phyloP scores from a whole-genome alignment of 2,888 invertebrate genomes.

The Mythimna pallens region DNA sequence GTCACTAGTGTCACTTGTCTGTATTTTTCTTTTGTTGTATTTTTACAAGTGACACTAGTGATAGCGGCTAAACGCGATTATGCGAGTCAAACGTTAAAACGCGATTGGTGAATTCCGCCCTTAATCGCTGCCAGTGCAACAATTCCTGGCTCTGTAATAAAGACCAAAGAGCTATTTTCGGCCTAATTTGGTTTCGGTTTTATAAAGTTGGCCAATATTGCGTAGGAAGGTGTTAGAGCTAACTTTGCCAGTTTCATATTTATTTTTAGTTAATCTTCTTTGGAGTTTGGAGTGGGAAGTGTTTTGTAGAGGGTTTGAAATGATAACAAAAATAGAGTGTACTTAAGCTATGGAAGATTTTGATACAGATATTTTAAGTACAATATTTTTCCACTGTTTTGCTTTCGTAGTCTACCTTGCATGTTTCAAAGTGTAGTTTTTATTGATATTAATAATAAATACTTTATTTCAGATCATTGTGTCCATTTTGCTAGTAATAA shows the following conservation, averaged over 20 bases:
- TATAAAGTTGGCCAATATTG: constrained; percentile 10
- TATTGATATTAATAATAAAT: too few species aligned
- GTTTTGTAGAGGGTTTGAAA: not conserved
- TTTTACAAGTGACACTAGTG: too few species aligned
- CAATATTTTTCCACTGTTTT: not conserved
- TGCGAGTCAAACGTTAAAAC: too few species aligned
- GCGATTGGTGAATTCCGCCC: too few species aligned
- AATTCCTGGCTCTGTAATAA: not conserved
- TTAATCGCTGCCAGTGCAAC: not conserved
- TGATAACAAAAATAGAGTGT: not conserved
- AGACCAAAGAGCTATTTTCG: constrained; percentile 17
- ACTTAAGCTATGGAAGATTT: not conserved
- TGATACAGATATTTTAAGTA: not conserved
- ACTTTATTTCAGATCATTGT: too few species aligned
- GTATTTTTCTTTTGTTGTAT: too few species aligned
- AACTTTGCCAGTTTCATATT: constrained; percentile 1
- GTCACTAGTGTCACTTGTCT: too few species aligned
- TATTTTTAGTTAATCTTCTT: constrained; percentile 22
- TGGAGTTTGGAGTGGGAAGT: not conserved
- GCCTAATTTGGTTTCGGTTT: constrained; percentile 21
- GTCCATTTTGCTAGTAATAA: too few species aligned
- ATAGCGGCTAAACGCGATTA: too few species aligned
- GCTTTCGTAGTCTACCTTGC: too few species aligned
- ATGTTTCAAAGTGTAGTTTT: too few species aligned
- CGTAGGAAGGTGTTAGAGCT: not conserved